Evolutionary conservation across 2,888 invertebrate genomes (phyloP).

Genomic region (Hoplodrina blanda): DNA sequence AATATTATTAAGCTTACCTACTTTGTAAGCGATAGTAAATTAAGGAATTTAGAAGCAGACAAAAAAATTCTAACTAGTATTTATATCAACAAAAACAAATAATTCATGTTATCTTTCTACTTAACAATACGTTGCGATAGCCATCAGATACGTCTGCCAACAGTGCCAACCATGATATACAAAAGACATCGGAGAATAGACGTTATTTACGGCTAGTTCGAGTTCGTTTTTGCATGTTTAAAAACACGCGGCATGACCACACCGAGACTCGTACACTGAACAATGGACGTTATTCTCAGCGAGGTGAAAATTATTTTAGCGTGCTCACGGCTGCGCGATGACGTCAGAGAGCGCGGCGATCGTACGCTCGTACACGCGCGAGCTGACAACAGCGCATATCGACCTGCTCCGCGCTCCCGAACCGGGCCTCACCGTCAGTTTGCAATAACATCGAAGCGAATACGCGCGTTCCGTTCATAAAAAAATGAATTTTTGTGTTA

Average conservation of each 20-base stretch:
- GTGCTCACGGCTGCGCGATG: not conserved
- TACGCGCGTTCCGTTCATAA: constrained; percentile 30
- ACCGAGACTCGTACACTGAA: not conserved
- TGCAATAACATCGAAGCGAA: constrained; percentile 18
- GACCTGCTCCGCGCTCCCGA: constrained; percentile 28
- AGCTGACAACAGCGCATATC: constrained; percentile 50
- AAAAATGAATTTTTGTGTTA: constrained; percentile 16
- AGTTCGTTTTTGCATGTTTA: constrained; percentile 4
- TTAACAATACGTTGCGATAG: not conserved
- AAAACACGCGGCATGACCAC: not conserved
- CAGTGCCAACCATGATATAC: no score
- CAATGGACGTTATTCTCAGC: not conserved
- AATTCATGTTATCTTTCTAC: not conserved
- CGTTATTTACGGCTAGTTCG: not conserved
- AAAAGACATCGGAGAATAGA: not conserved
- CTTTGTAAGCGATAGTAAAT: no score
- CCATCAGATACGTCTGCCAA: not conserved
- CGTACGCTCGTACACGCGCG: constrained; percentile 42
- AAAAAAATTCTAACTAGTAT: no score
- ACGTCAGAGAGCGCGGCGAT: not conserved
- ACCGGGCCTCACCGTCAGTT: constrained; percentile 20
- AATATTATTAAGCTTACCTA: no score
- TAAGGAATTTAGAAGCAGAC: no score
- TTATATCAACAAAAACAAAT: not conserved
- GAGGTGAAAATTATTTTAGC: fast-evolving